phyloP scores from a whole-genome alignment of 1,140 invertebrate genomes.

The Aphaenogaster floridana region DNA sequence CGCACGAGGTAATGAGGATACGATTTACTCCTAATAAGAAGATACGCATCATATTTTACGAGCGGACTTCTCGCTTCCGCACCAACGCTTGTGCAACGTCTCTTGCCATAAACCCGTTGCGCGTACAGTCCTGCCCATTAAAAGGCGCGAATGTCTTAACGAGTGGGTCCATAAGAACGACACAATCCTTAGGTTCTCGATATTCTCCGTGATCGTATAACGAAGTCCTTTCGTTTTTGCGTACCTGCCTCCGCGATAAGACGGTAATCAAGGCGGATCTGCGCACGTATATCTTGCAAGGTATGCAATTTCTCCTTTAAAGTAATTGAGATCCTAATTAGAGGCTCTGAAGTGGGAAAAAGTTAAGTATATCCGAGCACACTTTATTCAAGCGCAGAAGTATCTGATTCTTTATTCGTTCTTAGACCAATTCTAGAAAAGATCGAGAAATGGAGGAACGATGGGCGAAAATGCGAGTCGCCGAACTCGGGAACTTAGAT shows the following conservation, averaged over 20 bases:
- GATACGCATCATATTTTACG: conserved; percentile 84
- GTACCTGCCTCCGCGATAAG: not conserved
- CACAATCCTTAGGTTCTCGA: conserved; percentile 29
- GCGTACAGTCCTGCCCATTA: conserved; percentile 73
- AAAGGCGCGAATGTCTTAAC: conserved; percentile 79
- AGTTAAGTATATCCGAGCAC: not conserved
- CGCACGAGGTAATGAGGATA: conserved; percentile 81
- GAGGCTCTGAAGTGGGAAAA: not conserved
- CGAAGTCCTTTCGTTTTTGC: conserved; percentile 10
- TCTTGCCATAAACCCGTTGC: conserved; percentile 73
- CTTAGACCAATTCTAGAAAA: not conserved
- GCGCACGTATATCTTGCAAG: not conserved
- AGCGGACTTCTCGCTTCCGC: conserved; percentile 75
- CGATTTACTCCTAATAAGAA: conserved; percentile 85
- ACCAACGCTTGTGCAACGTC: conserved; percentile 72
- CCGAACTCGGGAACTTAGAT: conserved; percentile 52
- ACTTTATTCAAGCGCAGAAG: not conserved
- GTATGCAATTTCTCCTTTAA: not conserved
- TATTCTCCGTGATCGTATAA: conserved; percentile 10
- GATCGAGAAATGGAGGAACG: not conserved
- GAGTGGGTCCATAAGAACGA: conserved; percentile 64
- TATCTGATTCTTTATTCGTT: not conserved
- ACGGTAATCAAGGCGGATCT: not conserved
- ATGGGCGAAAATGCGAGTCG: conserved; percentile 19
- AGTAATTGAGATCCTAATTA: conserved; percentile 16